These are phyloP conservation scores for Papilio helenus DNA, from an alignment of 1,140 invertebrate genomes.

Conservation along the genomic window DNA sequence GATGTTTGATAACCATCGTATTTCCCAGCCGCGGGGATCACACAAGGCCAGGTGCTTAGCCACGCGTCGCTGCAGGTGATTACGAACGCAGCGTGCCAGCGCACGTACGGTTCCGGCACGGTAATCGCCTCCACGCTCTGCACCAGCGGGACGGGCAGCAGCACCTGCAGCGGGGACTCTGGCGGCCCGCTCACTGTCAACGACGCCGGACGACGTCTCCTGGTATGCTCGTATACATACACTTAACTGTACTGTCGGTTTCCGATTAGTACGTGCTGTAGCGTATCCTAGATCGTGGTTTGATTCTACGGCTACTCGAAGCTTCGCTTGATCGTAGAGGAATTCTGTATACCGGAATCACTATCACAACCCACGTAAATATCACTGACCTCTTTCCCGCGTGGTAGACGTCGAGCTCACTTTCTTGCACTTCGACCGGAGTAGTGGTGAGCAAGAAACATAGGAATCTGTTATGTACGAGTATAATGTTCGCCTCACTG, in stretches of 20 bases:
- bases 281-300: background rate
- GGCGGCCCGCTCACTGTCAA: slow-evolving; percentile 75
- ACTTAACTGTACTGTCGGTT: background rate
- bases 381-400: too few species aligned
- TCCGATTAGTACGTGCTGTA: background rate
- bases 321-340: too few species aligned
- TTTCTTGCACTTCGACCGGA: too few species aligned
- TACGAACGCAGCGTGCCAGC: slow-evolving; percentile 49
- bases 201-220: slow-evolving; percentile 40
- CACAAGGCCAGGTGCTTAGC: slow-evolving; percentile 46
- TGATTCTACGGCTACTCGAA: too few species aligned
- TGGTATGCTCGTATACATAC: slow-evolving; percentile 34
- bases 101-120: slow-evolving; percentile 43
- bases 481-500: background rate
- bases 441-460: too few species aligned
- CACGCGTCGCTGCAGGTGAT: slow-evolving; percentile 52
- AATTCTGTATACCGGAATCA: too few species aligned
- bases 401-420: too few species aligned
- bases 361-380: too few species aligned
- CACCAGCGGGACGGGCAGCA: slow-evolving; percentile 43
- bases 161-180: slow-evolving; percentile 72
- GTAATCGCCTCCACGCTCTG: slow-evolving; percentile 49
- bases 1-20: background rate
- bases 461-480: too few species aligned
- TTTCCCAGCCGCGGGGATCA: slow-evolving; percentile 46